A percentile compares a stretch with the other conserved stretches of the same genome.
phyloP scores from a whole-genome alignment of 2,888 invertebrate genomes.

The Dione juno region DNA sequence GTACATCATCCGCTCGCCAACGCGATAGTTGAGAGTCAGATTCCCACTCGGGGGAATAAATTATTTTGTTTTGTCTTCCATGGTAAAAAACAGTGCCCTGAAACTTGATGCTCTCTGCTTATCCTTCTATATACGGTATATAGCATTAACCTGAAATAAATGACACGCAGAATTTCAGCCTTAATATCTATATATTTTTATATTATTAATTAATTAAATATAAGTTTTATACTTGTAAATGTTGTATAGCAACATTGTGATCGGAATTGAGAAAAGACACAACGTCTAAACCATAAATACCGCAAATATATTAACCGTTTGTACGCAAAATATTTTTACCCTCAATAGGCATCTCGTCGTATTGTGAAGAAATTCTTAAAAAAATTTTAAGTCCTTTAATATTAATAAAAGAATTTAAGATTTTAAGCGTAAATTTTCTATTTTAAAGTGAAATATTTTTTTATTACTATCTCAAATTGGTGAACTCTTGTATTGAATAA shows the following conservation, averaged over 20 bases:
- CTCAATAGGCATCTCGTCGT: slow-evolving; percentile 20
- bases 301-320: slow-evolving; percentile 23
- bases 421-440: no score
- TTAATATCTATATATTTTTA: background rate
- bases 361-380: slow-evolving; percentile 13
- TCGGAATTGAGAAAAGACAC: slow-evolving; percentile 12
- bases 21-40: no score
- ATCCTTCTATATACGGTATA: background rate
- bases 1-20: no score
- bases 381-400: no score
- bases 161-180: no score
- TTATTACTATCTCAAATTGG: no score
- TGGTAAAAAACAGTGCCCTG: no score
- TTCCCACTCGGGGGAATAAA: no score
- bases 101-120: background rate
- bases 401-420: no score
- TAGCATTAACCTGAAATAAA: background rate
- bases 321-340: slow-evolving; percentile 12
- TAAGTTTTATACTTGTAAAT: background rate
- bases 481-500: no score
- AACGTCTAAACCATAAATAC: slow-evolving; percentile 22
- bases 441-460: no score
- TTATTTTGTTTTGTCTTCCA: no score
- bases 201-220: background rate
- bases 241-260: slow-evolving; percentile 1